phyloP scores from a whole-genome alignment of 2,888 invertebrate genomes.

The Euspilapteryx auroguttella region DNA sequence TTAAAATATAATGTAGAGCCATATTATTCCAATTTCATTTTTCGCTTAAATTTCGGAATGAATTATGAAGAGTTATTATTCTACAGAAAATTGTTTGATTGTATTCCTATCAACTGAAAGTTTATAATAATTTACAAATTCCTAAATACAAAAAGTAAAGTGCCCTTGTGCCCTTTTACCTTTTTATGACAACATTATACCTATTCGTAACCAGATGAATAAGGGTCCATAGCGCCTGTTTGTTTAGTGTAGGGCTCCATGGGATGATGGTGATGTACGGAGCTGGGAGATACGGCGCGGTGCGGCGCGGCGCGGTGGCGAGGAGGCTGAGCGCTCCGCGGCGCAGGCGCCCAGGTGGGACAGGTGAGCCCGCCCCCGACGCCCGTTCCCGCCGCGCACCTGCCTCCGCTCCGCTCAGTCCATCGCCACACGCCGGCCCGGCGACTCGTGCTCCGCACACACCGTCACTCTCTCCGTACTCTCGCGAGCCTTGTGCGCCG shows the following conservation, averaged over 20 bases:
- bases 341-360: conserved; percentile 59
- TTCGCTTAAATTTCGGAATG: no score
- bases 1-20: no score
- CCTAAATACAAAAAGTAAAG: background rate
- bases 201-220: background rate
- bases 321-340: conserved; percentile 24
- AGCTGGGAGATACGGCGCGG: conserved; percentile 13
- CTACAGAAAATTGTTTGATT: no score
- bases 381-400: conserved; percentile 45
- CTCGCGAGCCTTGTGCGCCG: conserved; percentile 50
- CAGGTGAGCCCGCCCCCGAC: conserved; percentile 57
- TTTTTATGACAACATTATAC: background rate
- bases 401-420: conserved; percentile 32
- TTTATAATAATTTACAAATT: no score
- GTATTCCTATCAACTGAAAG: no score
- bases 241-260: background rate
- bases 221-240: background rate
- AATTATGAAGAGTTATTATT: no score
- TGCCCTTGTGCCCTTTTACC: background rate
- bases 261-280: no score
- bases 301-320: conserved; percentile 9
- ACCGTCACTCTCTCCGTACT: conserved; percentile 54
- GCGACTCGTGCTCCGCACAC: conserved; percentile 57
- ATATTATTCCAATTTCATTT: no score
- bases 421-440: conserved; percentile 41